Conservation (phyloP, 2,797 vertebrate genomes). For the Vireo griseus region DNA sequence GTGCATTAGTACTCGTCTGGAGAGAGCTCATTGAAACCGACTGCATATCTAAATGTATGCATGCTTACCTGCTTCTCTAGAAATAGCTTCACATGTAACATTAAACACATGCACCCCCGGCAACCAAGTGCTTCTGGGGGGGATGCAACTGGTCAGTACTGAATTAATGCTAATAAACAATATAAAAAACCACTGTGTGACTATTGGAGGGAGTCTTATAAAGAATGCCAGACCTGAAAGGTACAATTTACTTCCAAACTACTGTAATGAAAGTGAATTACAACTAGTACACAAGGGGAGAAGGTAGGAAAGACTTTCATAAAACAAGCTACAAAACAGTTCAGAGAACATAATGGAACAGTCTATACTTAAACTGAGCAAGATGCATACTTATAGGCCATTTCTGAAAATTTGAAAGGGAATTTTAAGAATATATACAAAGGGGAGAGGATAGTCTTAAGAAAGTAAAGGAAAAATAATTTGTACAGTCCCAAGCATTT, state of each 20-base stretch:
- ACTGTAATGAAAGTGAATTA: background rate
- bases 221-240: background rate
- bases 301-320: background rate
- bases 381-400: background rate
- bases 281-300: background rate
- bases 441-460: background rate
- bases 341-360: background rate
- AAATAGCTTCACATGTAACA: background rate
- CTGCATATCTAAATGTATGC: background rate
- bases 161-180: background rate
- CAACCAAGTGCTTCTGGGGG: background rate
- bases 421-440: background rate
- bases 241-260: background rate
- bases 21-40: background rate
- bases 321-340: background rate
- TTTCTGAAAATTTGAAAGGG: background rate
- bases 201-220: background rate
- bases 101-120: background rate
- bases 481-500: background rate
- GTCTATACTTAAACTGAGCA: background rate
- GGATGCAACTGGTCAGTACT: background rate
- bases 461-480: background rate
- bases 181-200: rapidly evolving
- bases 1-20: background rate
- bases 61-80: background rate